A percentile compares a stretch with the other conserved stretches of the same genome.
Conservation (phyloP, 2,797 vertebrate species). For the Rhodeus uyekii region DNA sequence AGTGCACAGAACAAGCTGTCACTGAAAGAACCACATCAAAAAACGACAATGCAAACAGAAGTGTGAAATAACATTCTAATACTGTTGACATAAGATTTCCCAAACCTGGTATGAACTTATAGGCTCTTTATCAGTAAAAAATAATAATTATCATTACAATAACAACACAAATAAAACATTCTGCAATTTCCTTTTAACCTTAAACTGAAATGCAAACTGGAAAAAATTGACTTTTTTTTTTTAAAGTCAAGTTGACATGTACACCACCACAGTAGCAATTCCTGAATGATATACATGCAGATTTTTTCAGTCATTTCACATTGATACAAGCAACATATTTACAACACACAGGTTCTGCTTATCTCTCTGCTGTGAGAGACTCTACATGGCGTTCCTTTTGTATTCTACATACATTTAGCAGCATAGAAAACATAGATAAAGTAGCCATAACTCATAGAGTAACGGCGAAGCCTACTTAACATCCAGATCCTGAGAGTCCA, state of each 20-base stretch:
- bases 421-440: slow-evolving; percentile 55
- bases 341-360: slow-evolving; percentile 54
- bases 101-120: slow-evolving; percentile 44
- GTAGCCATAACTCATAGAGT: slow-evolving; percentile 73
- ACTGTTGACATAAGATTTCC: slow-evolving; percentile 58
- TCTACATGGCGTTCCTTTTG: slow-evolving; percentile 42
- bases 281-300: slow-evolving; percentile 47
- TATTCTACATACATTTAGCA: slow-evolving; percentile 64
- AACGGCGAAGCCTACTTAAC: slow-evolving; percentile 43
- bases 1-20: slow-evolving; percentile 25
- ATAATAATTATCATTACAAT: slow-evolving; percentile 45
- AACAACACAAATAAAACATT: slow-evolving; percentile 44
- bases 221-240: slow-evolving; percentile 54
- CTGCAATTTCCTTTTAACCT: slow-evolving; percentile 49
- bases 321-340: slow-evolving; percentile 62
- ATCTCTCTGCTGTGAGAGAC: slow-evolving; percentile 37
- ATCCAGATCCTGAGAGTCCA: slow-evolving; percentile 52
- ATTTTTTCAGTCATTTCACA: slow-evolving; percentile 49
- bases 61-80: slow-evolving; percentile 54
- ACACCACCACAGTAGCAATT: slow-evolving; percentile 66
- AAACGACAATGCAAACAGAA: slow-evolving; percentile 46
- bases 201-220: slow-evolving; percentile 55
- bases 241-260: slow-evolving; percentile 62
- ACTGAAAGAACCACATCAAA: slow-evolving; percentile 36
- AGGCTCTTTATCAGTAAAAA: slow-evolving; percentile 10